Conservation (phyloP, 2,113 vertebrate genomes). For the Mesoclemmys tuberculata region DNA sequence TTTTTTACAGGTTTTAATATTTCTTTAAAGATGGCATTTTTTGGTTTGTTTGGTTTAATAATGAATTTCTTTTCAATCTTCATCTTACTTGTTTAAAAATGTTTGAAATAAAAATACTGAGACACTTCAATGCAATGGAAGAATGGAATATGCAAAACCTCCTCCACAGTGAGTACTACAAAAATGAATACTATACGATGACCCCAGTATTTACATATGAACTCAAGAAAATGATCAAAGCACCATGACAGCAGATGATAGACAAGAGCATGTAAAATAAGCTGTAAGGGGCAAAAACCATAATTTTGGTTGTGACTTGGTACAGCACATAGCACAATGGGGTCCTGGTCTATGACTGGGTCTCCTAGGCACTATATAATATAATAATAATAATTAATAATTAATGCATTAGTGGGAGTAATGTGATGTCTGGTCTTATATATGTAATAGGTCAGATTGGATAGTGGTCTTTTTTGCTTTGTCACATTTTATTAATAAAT, state of each 20-base stretch:
- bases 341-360: constrained; percentile 8
- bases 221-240: background rate
- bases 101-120: background rate
- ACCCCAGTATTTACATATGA: background rate
- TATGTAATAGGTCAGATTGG: constrained; percentile 42
- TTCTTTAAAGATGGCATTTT: background rate
- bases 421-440: constrained; percentile 47
- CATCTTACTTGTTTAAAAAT: background rate
- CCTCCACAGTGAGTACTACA: background rate
- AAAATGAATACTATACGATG: background rate
- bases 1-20: background rate
- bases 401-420: no score
- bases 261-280: background rate
- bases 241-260: background rate
- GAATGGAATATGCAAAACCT: background rate
- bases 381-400: background rate
- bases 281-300: constrained; percentile 3
- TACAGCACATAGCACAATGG: background rate
- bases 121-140: background rate
- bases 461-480: constrained; percentile 45
- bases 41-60: background rate
- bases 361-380: constrained; percentile 14
- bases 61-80: background rate
- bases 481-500: constrained; percentile 64
- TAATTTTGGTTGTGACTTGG: constrained; percentile 22